Evolutionary conservation across 2,888 invertebrate species (phyloP).

Genomic region (Temnothorax ravouxi): DNA sequence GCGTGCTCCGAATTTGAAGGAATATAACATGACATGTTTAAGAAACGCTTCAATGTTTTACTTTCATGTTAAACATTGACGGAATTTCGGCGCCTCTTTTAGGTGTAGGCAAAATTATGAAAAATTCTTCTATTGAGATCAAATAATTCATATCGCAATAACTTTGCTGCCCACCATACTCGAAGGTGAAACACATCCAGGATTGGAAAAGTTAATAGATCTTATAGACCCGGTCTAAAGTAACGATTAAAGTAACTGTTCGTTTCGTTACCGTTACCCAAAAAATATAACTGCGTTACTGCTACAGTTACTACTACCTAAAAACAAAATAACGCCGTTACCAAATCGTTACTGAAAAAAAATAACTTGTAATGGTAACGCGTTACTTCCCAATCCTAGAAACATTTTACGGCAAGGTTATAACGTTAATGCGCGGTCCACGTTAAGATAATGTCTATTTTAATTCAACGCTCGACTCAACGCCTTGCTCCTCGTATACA

Average conservation of each 20-base stretch:
- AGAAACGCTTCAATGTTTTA: background rate
- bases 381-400: no score
- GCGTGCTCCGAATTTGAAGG: background rate
- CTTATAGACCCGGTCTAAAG: no score
- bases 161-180: background rate
- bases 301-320: no score
- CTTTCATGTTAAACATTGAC: background rate
- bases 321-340: no score
- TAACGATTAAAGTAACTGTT: no score
- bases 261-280: no score
- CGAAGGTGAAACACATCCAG: background rate
- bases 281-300: no score
- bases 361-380: no score
- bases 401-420: background rate
- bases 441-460: background rate
- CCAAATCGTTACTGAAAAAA: no score
- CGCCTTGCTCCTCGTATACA: background rate
- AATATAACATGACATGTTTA: no score
- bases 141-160: background rate
- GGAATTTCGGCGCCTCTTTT: background rate
- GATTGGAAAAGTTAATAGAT: no score
- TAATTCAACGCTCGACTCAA: background rate
- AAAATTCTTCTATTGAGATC: background rate
- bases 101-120: background rate
- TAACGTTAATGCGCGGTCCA: background rate